phyloP scores from a whole-genome alignment of 2,113 vertebrate species.

The Scatophagus argus region DNA sequence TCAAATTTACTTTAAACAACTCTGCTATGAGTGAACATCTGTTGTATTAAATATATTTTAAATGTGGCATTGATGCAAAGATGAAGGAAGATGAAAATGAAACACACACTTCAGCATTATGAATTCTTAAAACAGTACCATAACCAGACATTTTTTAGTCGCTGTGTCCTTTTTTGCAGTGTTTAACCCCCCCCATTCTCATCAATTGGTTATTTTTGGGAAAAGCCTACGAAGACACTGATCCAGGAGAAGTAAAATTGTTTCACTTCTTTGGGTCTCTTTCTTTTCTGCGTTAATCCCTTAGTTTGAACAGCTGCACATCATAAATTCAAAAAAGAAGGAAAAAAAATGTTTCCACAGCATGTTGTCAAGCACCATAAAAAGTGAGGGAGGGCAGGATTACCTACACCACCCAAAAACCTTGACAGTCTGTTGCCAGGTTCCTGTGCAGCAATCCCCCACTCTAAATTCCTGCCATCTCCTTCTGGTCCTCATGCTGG shows the following conservation, averaged over 20 bases:
- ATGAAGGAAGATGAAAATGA: neutral
- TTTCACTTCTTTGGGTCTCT: neutral
- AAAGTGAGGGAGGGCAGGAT: neutral
- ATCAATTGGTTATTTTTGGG: neutral
- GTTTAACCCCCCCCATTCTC: neutral
- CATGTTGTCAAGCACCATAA: conserved; percentile 5
- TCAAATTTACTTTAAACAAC: neutral
- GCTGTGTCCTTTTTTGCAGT: no score
- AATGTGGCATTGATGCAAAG: neutral
- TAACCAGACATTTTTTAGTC: no score
- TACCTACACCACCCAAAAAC: conserved; percentile 9
- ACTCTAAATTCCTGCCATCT: conserved; percentile 6
- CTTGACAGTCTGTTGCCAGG: conserved; percentile 5
- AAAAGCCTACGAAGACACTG: neutral
- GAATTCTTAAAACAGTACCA: neutral
- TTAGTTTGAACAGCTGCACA: conserved; percentile 51
- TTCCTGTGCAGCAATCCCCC: conserved; percentile 3
- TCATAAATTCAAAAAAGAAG: conserved; percentile 31
- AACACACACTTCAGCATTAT: neutral
- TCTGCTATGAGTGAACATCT: neutral
- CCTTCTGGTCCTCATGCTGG: neutral
- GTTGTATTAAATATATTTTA: neutral
- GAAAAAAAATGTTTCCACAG: conserved; percentile 1
- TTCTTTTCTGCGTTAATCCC: neutral
- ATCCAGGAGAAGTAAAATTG: neutral